phyloP scores from a whole-genome alignment of 1,140 invertebrate genomes.

The Gonioctena quinquepunctata region DNA sequence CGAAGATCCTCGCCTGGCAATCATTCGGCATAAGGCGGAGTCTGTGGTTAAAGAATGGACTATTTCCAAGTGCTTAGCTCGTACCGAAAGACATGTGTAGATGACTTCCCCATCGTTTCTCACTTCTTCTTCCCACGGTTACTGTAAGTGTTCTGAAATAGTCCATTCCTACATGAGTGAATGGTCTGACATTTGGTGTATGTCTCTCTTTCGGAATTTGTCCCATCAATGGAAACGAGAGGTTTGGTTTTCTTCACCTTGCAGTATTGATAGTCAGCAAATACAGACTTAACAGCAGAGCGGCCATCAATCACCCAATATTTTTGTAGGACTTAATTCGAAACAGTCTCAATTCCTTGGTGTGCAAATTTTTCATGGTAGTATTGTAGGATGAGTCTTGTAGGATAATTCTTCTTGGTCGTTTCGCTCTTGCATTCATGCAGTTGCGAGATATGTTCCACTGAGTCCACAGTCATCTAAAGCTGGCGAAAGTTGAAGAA shows the following conservation, averaged over 20 bases:
- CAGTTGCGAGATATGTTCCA: no score
- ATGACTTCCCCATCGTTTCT: not conserved
- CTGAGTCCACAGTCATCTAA: no score
- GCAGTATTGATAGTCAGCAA: not conserved
- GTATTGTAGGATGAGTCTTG: not conserved
- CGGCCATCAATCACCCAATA: no score
- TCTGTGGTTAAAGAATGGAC: not conserved
- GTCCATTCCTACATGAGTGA: not conserved
- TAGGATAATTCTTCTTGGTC: not conserved
- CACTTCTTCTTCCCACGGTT: not conserved
- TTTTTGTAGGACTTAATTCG: no score
- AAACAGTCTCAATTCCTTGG: no score
- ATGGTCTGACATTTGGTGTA: not conserved
- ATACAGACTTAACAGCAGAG: no score
- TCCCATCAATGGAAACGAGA: not conserved
- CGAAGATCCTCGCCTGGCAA: not conserved
- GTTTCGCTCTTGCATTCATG: not conserved
- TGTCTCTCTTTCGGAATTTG: not conserved
- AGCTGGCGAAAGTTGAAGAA: not conserved
- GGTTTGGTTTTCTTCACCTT: not conserved
- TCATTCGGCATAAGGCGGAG: not conserved
- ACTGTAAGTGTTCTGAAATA: not conserved
- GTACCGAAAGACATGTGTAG: not conserved
- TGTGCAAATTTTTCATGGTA: not conserved
- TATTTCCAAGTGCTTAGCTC: not conserved